Evolutionary conservation across 2,888 invertebrate genomes (phyloP).

Genomic region (Metellina segmentata): DNA sequence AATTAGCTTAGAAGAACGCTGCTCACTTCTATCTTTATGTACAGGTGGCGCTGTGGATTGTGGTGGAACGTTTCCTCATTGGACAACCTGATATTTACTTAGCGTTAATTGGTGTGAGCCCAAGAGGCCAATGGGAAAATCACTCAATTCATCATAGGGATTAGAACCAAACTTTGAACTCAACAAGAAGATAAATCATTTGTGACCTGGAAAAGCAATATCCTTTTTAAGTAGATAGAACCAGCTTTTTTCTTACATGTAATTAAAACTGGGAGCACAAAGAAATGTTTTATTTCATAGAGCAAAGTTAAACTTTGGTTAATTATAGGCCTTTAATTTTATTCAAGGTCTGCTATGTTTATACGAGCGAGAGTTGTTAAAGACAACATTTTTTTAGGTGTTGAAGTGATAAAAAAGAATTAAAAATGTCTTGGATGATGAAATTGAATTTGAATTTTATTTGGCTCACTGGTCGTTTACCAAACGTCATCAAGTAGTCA

Average conservation of each 20-base stretch:
- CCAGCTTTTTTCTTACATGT: not conserved
- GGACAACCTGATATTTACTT: conserved; percentile 47
- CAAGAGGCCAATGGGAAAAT: conserved; percentile 22
- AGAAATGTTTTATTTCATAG: not conserved
- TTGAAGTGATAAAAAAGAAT: no score
- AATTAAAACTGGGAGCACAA: not conserved
- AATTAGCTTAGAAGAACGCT: not conserved
- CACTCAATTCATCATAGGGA: conserved; percentile 53
- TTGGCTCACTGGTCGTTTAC: no score
- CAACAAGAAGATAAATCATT: not conserved
- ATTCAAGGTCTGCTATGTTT: not conserved
- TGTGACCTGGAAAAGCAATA: not conserved
- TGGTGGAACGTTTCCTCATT: not conserved
- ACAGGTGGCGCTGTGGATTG: conserved; percentile 26
- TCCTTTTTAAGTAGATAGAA: not conserved
- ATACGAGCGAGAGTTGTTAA: not conserved
- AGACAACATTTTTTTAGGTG: no score
- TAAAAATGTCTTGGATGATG: no score
- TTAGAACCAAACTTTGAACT: conserved; percentile 19
- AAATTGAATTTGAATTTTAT: no score
- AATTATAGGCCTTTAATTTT: not conserved
- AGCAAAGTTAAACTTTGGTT: not conserved
- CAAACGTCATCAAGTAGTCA: no score
- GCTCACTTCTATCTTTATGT: not conserved
- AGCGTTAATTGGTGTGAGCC: conserved; percentile 49